Conservation (phyloP, 2,888 invertebrate genomes). For the Drosophila greeni region DNA sequence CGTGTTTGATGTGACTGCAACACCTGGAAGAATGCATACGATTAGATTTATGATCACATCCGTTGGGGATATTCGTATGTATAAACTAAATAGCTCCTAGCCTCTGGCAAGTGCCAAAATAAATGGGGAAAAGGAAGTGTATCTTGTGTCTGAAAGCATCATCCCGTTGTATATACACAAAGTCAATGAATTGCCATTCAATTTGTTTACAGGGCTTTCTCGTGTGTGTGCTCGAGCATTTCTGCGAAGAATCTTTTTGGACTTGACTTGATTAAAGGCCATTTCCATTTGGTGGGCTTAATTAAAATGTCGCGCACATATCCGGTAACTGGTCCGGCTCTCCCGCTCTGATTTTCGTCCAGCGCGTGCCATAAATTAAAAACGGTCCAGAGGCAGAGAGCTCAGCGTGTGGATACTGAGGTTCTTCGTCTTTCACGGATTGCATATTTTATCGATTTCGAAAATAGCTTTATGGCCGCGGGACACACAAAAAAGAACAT, state of each 20-base stretch:
- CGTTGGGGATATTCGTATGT: conserved; percentile 25
- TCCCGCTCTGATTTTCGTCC: conserved; percentile 24
- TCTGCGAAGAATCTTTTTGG: conserved; percentile 37
- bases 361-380: conserved; percentile 59
- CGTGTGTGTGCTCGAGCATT: conserved; percentile 2
- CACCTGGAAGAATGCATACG: conserved; percentile 61
- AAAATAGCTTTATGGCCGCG: conserved; percentile 51
- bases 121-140: conserved; percentile 20
- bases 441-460: conserved; percentile 36
- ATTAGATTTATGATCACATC: conserved; percentile 65
- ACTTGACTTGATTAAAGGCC: conserved; percentile 59
- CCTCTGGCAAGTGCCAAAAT: conserved; percentile 18
- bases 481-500: conserved; percentile 36
- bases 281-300: conserved; percentile 67
- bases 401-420: conserved; percentile 13
- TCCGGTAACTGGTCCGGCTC: conserved; percentile 63
- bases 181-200: conserved; percentile 21
- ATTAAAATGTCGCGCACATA: conserved; percentile 77
- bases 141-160: conserved; percentile 16
- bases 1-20: conserved; percentile 50
- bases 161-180: conserved; percentile 16
- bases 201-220: conserved; percentile 27
- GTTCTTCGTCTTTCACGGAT: conserved; percentile 25
- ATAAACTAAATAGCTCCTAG: background rate
- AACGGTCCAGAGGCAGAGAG: conserved; percentile 28